Evolutionary conservation across 2,113 vertebrate species (phyloP).

Genomic region (Malurus elegans): DNA sequence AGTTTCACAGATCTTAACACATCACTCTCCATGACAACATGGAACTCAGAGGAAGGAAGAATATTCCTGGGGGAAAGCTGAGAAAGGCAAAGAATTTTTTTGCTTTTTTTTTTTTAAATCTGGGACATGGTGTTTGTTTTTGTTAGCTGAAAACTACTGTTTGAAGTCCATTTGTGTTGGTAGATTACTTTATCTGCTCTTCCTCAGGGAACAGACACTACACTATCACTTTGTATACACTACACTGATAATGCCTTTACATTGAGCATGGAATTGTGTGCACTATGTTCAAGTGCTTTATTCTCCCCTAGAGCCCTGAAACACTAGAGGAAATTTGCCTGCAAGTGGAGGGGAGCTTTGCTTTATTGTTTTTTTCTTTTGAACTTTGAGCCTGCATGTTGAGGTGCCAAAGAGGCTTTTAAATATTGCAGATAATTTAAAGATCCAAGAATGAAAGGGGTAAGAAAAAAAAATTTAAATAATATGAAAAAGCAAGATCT

Average conservation of each 20-base stretch:
- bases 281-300: neutral
- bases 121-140: constrained; percentile 52
- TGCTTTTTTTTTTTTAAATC: neutral
- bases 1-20: constrained; percentile 12
- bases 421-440: neutral
- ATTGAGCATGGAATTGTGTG: neutral
- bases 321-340: neutral
- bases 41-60: constrained; percentile 59
- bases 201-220: constrained; percentile 60
- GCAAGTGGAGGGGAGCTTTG: neutral
- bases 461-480: neutral
- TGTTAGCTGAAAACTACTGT: constrained; percentile 56
- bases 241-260: constrained; percentile 26
- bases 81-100: constrained; percentile 50
- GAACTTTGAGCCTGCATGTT: neutral
- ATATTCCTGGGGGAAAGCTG: constrained; percentile 55
- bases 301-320: constrained; percentile 15
- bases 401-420: neutral
- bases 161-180: constrained; percentile 52
- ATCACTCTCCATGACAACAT: constrained; percentile 17
- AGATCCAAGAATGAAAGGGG: neutral
- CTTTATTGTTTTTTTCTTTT: neutral
- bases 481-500: neutral
- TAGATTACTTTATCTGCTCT: constrained; percentile 64
- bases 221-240: constrained; percentile 57